Conservation (phyloP, 2,888 invertebrate genomes). For the Acanthopleura granulata region DNA sequence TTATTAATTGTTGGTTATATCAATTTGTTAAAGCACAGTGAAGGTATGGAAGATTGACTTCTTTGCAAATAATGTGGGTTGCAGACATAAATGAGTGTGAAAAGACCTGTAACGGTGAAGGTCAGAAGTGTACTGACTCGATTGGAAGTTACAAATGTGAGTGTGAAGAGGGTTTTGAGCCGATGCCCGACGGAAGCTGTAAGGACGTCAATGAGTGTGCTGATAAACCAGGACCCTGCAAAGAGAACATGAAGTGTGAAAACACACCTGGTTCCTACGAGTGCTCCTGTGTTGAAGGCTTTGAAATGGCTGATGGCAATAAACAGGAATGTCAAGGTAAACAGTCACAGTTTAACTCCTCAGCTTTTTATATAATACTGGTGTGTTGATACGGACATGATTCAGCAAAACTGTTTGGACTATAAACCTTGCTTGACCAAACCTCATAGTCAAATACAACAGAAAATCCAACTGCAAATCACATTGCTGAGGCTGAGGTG, state of each 20-base stretch:
- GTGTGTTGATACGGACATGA: too few relatives aligned
- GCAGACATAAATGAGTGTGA: constrained; percentile 1
- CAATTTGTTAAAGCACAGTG: too few relatives aligned
- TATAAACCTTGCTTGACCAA: too few relatives aligned
- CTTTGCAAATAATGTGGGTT: background rate
- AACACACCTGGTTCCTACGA: constrained; percentile 25
- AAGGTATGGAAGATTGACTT: too few relatives aligned
- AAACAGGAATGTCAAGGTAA: constrained; percentile 13
- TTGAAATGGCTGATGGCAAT: background rate
- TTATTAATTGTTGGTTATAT: too few relatives aligned
- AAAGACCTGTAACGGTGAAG: background rate
- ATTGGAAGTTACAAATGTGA: constrained; percentile 10
- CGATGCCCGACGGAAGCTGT: constrained; percentile 10
- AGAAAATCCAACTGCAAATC: too few relatives aligned
- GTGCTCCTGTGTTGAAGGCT: constrained; percentile 25
- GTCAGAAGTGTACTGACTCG: constrained; percentile 1
- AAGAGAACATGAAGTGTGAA: constrained; percentile 13
- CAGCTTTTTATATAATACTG: too few relatives aligned
- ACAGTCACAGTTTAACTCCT: too few relatives aligned
- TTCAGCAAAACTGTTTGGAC: too few relatives aligned
- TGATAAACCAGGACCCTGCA: constrained; percentile 15
- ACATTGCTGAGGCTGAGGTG: too few relatives aligned
- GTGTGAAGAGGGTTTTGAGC: constrained; percentile 9
- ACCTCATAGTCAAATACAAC: too few relatives aligned
- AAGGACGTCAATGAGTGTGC: constrained; percentile 23